Evolutionary conservation across 2,888 invertebrate species (phyloP), one percentile per base, ranked within the genome.

Genomic region (Drosophila nr. perissopoda): DNA sequence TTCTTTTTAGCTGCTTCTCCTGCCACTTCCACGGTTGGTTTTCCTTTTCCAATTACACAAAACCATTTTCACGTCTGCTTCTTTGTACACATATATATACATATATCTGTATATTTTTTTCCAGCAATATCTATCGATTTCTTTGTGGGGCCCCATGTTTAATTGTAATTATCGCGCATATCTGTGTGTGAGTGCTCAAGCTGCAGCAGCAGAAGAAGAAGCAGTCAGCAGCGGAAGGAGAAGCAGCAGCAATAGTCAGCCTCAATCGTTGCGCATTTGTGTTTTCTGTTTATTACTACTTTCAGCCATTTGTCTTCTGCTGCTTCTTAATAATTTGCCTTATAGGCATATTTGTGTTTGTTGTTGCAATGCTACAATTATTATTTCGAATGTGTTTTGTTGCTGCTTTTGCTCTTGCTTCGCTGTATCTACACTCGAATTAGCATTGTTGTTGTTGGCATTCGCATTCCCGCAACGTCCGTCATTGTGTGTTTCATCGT

Each of bases 41-140:
- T 82, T 78, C 78, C 65, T 78, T 78, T 81, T 68, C 64, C 78
- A 81, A 78, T 78, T 78, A 81, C 67, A 81, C 71, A 81, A 80
- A 81, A 45, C 45, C 77, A 72, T 80, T 77, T 77, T 76, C 65
- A 76, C 71, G 81, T 70, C 66, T 80, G 62, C 49, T 31, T 53
- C 49, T 62, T 42, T 68, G 1, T 16, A 25, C 45, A 45, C 21
- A 45, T 8, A 16, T 21, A 45, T 45, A 21, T 13, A 21, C 3
- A 8, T 38, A 18, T 25, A 25, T 45, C 13, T 45, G 45, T 25
- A 16, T 25, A 45, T 57, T 64, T 70, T 71, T 60, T 69, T 67
- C 67, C 66, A 86, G 80, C 72, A 85, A 88, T 90, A 85, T 86
- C 85, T 89, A 86, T 86, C 69, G 85, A 86, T 89, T 90, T 90